Conservation (phyloP, 2,797 vertebrate genomes). For the Sparus aurata region DNA sequence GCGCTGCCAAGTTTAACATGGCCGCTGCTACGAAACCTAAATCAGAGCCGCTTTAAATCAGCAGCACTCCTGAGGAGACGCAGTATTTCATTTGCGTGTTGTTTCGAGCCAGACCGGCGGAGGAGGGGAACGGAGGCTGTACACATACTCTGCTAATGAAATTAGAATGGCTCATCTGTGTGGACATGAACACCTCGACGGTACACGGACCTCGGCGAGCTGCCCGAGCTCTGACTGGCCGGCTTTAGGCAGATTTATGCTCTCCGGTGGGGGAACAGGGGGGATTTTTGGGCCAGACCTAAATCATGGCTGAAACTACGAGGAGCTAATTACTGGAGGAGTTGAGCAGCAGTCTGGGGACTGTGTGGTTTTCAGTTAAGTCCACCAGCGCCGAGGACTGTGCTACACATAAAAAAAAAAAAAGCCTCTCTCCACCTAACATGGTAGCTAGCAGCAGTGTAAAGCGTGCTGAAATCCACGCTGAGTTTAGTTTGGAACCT, state of each 20-base stretch:
- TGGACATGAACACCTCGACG: constrained; percentile 47
- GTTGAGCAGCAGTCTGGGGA: constrained; percentile 56
- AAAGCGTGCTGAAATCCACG: constrained; percentile 39
- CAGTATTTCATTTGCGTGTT: constrained; percentile 65
- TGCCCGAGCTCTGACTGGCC: constrained; percentile 53
- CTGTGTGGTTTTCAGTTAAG: constrained; percentile 58
- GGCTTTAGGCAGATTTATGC: constrained; percentile 79
- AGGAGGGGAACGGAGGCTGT: constrained; percentile 35
- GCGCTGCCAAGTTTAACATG: constrained; percentile 60
- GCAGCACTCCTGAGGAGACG: constrained; percentile 51
- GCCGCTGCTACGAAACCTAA: constrained; percentile 58
- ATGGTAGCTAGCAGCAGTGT: constrained; percentile 40
- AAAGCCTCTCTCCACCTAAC: constrained; percentile 36
- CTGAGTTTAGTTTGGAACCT: constrained; percentile 51
- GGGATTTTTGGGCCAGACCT: constrained; percentile 59
- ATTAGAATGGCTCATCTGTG: constrained; percentile 75
- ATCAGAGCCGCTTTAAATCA: constrained; percentile 70
- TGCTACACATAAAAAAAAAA: constrained; percentile 12
- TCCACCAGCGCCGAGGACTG: constrained; percentile 44
- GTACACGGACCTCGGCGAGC: constrained; percentile 44
- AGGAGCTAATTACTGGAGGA: constrained; percentile 79
- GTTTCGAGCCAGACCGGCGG: constrained; percentile 53
- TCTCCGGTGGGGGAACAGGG: constrained; percentile 60
- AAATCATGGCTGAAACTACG: constrained; percentile 77
- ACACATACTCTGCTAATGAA: constrained; percentile 77